Conservation (phyloP, 2,888 invertebrate genomes). For the Strigamia transsilvanica region DNA sequence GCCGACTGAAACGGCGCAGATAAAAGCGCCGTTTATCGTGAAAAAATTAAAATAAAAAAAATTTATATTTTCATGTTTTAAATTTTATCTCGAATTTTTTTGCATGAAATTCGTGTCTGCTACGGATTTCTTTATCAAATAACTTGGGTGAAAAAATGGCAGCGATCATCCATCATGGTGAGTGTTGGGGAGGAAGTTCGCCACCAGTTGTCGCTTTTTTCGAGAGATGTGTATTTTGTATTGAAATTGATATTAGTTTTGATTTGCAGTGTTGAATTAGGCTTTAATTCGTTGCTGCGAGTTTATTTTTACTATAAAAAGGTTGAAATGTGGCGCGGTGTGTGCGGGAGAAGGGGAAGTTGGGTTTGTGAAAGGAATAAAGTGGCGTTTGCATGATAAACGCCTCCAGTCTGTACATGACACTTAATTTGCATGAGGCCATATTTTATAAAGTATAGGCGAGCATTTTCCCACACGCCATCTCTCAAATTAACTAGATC, state of each 20-base stretch:
- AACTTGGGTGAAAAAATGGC: neutral
- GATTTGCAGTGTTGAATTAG: neutral
- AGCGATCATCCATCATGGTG: neutral
- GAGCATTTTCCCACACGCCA: conserved; percentile 8
- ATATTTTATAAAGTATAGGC: conserved; percentile 16
- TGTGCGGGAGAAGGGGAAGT: neutral
- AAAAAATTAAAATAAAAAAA: neutral
- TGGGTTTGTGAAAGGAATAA: neutral
- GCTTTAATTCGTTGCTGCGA: neutral
- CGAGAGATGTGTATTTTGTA: neutral
- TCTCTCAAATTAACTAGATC: conserved; percentile 8
- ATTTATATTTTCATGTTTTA: neutral
- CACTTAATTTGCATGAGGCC: conserved; percentile 37
- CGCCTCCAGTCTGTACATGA: conserved; percentile 25
- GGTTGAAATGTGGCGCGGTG: neutral
- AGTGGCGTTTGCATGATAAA: conserved; percentile 8
- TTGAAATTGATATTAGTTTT: neutral
- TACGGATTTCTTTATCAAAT: neutral
- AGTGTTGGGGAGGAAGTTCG: neutral
- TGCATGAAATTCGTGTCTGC: neutral
- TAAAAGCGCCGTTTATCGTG: neutral
- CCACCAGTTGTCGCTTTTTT: neutral
- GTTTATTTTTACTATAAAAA: neutral
- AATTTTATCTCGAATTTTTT: neutral
- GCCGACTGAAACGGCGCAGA: neutral